phyloP scores from a whole-genome alignment of 2,888 invertebrate genomes.

The Lasioglossum malachurum region DNA sequence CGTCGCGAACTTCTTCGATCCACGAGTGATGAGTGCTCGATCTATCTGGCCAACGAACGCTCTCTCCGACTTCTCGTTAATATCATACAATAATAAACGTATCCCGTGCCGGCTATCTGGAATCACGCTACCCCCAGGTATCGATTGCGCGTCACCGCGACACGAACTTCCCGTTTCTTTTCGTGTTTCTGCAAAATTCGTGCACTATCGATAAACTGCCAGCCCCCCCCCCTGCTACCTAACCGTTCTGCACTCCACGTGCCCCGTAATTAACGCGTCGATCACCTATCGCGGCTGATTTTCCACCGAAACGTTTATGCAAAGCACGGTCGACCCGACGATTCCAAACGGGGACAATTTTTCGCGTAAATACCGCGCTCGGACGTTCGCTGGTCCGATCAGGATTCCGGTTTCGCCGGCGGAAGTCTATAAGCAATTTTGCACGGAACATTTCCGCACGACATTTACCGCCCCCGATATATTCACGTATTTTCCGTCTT shows the following conservation, averaged over 20 bases:
- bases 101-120: constrained; percentile 23
- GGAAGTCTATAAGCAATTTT: neutral
- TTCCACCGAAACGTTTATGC: constrained; percentile 9
- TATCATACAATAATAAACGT: constrained; percentile 2
- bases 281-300: constrained; percentile 1
- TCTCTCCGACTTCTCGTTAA: neutral
- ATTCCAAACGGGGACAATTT: neutral
- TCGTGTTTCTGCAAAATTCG: constrained; percentile 12
- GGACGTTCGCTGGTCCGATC: neutral
- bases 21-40: neutral
- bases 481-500: neutral
- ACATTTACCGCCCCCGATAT: neutral
- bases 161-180: constrained; percentile 11
- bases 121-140: constrained; percentile 35
- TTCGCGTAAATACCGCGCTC: neutral
- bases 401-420: neutral
- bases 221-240: neutral
- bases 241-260: neutral
- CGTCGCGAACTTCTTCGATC: neutral
- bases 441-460: neutral
- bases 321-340: neutral
- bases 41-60: neutral
- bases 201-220: neutral
- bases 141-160: constrained; percentile 21
- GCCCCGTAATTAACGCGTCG: constrained; percentile 21